Base-by-base conservation (phyloP, 1,140 invertebrate species). In the Schlechtendalia chinensis region DNA sequence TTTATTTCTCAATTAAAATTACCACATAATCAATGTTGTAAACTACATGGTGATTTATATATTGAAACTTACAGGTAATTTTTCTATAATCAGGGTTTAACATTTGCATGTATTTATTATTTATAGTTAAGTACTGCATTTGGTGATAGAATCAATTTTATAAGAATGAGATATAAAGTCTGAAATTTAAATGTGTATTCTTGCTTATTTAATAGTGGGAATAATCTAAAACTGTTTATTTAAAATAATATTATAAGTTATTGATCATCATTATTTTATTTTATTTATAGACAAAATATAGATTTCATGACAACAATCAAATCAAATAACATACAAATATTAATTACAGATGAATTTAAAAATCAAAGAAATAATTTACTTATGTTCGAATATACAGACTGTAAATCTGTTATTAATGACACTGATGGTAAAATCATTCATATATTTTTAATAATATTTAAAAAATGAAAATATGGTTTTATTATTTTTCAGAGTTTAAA, bases 361-460 rank as follows among this genome's bases (percentile, higher is more conserved):
- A 79, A 24, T 0, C 39, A 63, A 50, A 79, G 75, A 63, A 11
- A 61, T 5, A 5, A 61, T 61, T 61, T 79, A 47, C 32, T 61
- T 1, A 50, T 63, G 22, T 45, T 32, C 12, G 24, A 79, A 47
- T 50, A 32, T 8, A 79, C 16, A 27, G 0, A 11, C 5, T 79
- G 75, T 50, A 24, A 53, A 45, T 27, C 22, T 14, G 17, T 61
- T 50, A 5, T 14, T 5, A 54, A 29, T 53, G 27, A 32, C 29
- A 19, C 11, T 29, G 24, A 65, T 58, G 72, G 72, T 75, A 75
- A 24, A 67, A 12, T 58, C 12, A 56, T 39, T 5, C 19, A 29
- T n/a, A 14, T 12, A 50, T 74, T n/a, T 56, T 56, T 56, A 45
- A 24, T 45, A 29, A 58, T 75, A 14, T 59, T 59, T 59, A 14